phyloP scores from a whole-genome alignment of 2,113 vertebrate genomes.

The Dolichallabes microphthalmus region DNA sequence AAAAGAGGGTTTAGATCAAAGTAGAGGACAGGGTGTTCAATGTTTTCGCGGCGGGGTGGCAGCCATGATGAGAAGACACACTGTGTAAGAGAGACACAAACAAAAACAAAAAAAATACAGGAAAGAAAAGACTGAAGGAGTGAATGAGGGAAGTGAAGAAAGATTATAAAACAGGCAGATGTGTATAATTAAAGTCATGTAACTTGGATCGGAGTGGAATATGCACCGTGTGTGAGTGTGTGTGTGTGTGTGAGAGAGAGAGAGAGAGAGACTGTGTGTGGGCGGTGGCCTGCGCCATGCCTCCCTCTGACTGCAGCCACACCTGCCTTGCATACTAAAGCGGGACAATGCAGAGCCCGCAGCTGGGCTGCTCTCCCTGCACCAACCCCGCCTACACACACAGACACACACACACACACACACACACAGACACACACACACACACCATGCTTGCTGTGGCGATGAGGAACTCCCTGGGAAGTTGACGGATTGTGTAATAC shows the following conservation, averaged over 20 bases:
- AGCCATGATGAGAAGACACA: neutral
- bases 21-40: neutral
- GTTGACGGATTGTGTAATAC: slow-evolving; percentile 16
- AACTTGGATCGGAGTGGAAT: neutral
- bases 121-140: neutral
- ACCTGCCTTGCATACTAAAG: slow-evolving; percentile 82
- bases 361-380: slow-evolving; percentile 45
- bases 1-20: slow-evolving; percentile 1
- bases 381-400: slow-evolving; percentile 46
- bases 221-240: slow-evolving; percentile 14
- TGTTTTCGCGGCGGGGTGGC: slow-evolving; percentile 16
- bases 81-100: neutral
- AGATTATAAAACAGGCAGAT: neutral
- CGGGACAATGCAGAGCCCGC: slow-evolving; percentile 63
- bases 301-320: slow-evolving; percentile 74
- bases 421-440: too few species aligned
- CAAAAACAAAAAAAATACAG: neutral
- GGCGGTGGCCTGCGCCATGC: slow-evolving; percentile 44
- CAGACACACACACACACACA: slow-evolving; percentile 6
- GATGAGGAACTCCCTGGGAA: slow-evolving; percentile 11
- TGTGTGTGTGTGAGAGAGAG: slow-evolving; percentile 6
- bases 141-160: neutral
- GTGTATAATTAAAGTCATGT: neutral
- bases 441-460: neutral
- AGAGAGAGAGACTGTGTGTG: neutral